Evolutionary conservation across 2,888 invertebrate genomes (phyloP).

Genomic region (Adelognathus sp.): DNA sequence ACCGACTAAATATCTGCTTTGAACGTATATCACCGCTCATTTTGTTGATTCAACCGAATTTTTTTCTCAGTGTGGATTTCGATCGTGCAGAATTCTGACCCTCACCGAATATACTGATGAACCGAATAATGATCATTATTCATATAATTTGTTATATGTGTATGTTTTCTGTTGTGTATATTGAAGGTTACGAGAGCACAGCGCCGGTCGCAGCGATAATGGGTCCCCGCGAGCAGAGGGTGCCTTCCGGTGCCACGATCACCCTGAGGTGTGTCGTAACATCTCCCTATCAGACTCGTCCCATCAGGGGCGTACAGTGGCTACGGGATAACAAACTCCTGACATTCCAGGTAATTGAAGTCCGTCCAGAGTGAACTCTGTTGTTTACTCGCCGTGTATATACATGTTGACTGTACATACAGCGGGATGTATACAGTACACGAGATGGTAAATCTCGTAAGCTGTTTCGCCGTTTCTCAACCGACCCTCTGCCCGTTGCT

Average conservation of each 20-base stretch:
- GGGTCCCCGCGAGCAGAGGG: slow-evolving; percentile 83
- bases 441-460: neutral
- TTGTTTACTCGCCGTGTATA: neutral
- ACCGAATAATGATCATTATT: no score
- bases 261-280: slow-evolving; percentile 84
- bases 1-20: no score
- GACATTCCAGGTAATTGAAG: slow-evolving; percentile 82
- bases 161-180: slow-evolving; percentile 56
- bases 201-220: slow-evolving; percentile 82
- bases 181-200: slow-evolving; percentile 79
- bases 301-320: slow-evolving; percentile 82
- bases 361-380: slow-evolving; percentile 47
- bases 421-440: neutral
- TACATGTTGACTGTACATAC: neutral
- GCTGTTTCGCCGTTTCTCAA: slow-evolving; percentile 29
- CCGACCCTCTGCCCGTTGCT: neutral
- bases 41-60: no score
- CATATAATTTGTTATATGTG: neutral
- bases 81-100: no score
- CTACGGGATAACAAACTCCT: slow-evolving; percentile 83
- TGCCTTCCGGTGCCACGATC: slow-evolving; percentile 83
- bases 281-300: slow-evolving; percentile 78
- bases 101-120: no score
- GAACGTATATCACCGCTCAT: no score
- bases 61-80: no score